Evolutionary conservation across 2,797 vertebrate species (phyloP).

Genomic region (Coregonus sp.): DNA sequence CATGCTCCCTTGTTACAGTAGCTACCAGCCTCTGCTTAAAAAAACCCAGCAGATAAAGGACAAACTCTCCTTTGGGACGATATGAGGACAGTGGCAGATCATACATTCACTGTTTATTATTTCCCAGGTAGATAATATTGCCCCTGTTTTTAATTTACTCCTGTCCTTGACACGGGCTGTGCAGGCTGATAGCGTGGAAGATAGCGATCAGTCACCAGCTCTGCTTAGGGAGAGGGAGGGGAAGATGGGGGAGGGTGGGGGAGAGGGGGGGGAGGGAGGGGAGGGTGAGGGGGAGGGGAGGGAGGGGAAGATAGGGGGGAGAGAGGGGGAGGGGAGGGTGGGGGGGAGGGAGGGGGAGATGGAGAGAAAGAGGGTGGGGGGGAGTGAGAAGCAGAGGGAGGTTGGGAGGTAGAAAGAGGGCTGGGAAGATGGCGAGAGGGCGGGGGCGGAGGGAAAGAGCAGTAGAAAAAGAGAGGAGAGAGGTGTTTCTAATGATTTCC

Average conservation of each 20-base stretch:
- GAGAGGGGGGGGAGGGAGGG: background rate
- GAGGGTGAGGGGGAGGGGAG: background rate
- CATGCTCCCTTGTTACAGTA: background rate
- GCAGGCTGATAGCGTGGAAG: constrained; percentile 20
- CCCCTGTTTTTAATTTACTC: constrained; percentile 25
- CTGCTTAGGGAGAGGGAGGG: constrained; percentile 8
- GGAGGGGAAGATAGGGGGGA: background rate
- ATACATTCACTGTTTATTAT: constrained; percentile 47
- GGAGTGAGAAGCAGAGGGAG: background rate
- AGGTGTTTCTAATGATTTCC: constrained; percentile 2
- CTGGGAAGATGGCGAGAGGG: background rate
- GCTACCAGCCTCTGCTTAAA: background rate
- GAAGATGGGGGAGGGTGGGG: constrained; percentile 5
- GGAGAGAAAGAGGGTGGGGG: no score
- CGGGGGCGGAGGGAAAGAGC: no score
- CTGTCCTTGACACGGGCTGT: constrained; percentile 42
- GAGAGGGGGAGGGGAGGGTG: background rate
- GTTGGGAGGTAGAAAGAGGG: background rate
- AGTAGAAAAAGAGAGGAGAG: no score
- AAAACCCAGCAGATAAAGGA: background rate
- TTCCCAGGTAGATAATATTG: constrained; percentile 43
- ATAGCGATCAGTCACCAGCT: constrained; percentile 46
- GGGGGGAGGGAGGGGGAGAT: background rate
- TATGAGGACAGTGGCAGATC: constrained; percentile 18
- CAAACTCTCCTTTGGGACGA: background rate